Evolutionary conservation across 2,888 invertebrate genomes (phyloP), one percentile per base, ranked within the genome.

Genomic region (Neoitamus cyanurus): DNA sequence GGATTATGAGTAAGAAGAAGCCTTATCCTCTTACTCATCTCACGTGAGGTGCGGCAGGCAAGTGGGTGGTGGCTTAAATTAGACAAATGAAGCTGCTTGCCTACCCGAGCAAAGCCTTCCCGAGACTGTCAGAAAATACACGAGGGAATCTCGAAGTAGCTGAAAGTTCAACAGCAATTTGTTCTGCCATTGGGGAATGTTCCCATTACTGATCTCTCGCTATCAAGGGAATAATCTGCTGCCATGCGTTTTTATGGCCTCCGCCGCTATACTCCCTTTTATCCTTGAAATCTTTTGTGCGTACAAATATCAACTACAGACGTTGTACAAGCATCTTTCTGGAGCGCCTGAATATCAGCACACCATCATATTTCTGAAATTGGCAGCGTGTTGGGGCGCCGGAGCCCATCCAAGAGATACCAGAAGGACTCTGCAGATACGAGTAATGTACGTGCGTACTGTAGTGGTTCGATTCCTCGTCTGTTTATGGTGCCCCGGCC

Each of bases 221-320:
- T 85, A 84, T 83, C 85, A 84, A 82, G 83, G 85, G 77, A 85
- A 83, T 85, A 85, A 84, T 84, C 84, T 77, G 75, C 69, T 84
- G 77, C 84, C 84, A 85, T 85, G 82, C 84, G 85, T 85, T 85
- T 85, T 84, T 84, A 84, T 80, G 80, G 80, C 46, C 82, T 82
- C 80, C 34, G 37, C 37, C 68, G 36, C 68, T 69, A 37, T 70
- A 15, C 82, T 42, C 42, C 82, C 69, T 69, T 34, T 82, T 37
- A 82, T 69, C 69, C 69, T 82, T 68, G 36, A 82, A 82, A 82
- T 69, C 82, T 82, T 82, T 82, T 82, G 82, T 82, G 82, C 69
- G 69, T 82, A 82, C 68, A 25, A 82, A 82, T 82, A 82, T 69
- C 82, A 82, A 82, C 68, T 82, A 82, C 69, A 68, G 69, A 69